phyloP scores from a whole-genome alignment of 2,888 invertebrate genomes.

The Pedicia rivosa region DNA sequence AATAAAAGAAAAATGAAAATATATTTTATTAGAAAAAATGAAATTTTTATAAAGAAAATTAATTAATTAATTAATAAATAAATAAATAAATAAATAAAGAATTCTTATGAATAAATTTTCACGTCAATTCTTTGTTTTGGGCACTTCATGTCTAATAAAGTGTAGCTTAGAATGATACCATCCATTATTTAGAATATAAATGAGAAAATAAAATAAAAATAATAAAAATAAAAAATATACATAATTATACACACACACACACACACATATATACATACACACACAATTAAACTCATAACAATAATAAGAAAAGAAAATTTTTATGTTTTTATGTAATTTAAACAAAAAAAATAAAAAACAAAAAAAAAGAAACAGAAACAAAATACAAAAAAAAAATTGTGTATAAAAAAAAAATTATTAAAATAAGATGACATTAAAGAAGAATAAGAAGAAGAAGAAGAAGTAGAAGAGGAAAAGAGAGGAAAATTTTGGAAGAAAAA shows the following conservation, averaged over 20 bases:
- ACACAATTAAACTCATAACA: too few species aligned
- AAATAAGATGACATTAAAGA: too few species aligned
- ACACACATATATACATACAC: background rate
- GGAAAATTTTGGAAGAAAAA: too few species aligned
- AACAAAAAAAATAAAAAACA: too few species aligned
- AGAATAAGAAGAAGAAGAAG: too few species aligned
- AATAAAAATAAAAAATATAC: background rate
- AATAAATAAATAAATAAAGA: background rate
- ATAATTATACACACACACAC: background rate
- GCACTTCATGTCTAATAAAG: conserved; percentile 2
- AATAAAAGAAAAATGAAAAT: background rate
- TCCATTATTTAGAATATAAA: conserved; percentile 6
- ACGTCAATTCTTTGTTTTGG: background rate
- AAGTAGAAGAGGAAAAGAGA: too few species aligned
- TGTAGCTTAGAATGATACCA: conserved; percentile 10
- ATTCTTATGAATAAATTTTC: background rate
- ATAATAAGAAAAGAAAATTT: too few species aligned
- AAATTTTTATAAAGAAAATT: background rate
- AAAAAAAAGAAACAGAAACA: too few species aligned
- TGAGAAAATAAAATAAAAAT: too few species aligned
- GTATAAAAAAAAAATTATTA: too few species aligned
- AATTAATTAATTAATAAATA: background rate
- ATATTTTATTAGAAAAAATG: background rate
- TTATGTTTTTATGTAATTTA: too few species aligned
- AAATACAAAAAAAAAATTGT: too few species aligned